phyloP scores from a whole-genome alignment of 1,140 invertebrate species.

The Microplitis demolitor region DNA sequence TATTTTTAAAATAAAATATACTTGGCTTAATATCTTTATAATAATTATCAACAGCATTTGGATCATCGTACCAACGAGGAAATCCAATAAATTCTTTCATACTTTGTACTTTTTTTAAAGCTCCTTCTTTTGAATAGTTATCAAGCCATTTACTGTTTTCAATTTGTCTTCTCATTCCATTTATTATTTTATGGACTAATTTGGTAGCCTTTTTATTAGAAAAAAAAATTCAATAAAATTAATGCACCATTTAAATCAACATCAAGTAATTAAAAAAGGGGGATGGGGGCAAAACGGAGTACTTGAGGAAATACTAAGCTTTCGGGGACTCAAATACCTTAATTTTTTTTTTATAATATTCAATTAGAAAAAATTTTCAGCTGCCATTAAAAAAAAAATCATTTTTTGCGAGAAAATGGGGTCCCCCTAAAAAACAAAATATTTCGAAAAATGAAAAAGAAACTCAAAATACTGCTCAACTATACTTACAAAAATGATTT shows the following conservation, averaged over 20 bases:
- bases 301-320: too few relatives aligned
- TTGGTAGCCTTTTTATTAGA: background rate
- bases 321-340: too few relatives aligned
- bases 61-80: constrained; percentile 82
- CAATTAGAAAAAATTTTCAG: too few relatives aligned
- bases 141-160: constrained; percentile 82
- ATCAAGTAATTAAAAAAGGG: too few relatives aligned
- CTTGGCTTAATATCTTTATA: constrained; percentile 71
- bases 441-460: too few relatives aligned
- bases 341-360: too few relatives aligned
- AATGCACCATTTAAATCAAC: background rate
- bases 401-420: too few relatives aligned
- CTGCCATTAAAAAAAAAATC: too few relatives aligned
- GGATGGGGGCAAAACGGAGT: too few relatives aligned
- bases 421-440: too few relatives aligned
- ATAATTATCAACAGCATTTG: constrained; percentile 71
- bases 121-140: constrained; percentile 75
- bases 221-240: background rate
- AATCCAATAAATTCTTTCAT: constrained; percentile 90
- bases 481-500: too few relatives aligned
- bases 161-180: constrained; percentile 67
- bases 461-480: background rate
- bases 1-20: constrained; percentile 17
- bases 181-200: constrained; percentile 8
- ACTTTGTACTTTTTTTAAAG: constrained; percentile 78